Base-by-base conservation (phyloP, 2,113 vertebrate species). In the Tragelaphus scriptus region DNA sequence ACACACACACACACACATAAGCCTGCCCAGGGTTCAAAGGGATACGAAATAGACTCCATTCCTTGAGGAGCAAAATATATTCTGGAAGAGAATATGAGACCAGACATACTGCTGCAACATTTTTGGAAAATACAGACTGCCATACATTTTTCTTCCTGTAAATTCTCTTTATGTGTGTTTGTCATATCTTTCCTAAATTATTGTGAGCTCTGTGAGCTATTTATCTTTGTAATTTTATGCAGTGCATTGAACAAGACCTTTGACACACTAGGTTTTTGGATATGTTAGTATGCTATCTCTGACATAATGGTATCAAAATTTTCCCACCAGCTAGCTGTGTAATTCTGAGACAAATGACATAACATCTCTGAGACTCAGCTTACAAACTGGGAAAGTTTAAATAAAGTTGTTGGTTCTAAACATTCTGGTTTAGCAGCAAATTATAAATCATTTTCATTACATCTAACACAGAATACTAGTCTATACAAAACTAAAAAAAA, bases 381-480 rank as follows among this genome's bases (percentile, higher is more conserved):
- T 79, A 81, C 32, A 91, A 87, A 59, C n/a, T 71, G 28, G 91
- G 8, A 28, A 36, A 47, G 5, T 68, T 94, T 85, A 94, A 82
- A 11, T 55, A 84, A 87, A 71, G 19, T 88, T 85, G 26, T 75
- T 19, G 26, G 61, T 90, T 92, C 71, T 90, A 94, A 97, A 77
- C 63, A 85, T 36, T 88, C 85, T 88, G 16, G 53, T 36, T 98
- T 95, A 71, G 16, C 36, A 94, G 49, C 21, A 97, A 90, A 59
- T 77, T 77, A 95, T 58, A 90, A 94, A 85, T 80, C 8, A 58
- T 47, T 88, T 90, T 90, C 49, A 75, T 89, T 86, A 84, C 11
- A 56, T 59, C 82, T 86, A 71, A 93, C 3, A 36, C 32, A 68
- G n/a, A 91, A 91, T 21, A 2, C 28, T 49, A 86, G 49, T 32